Evolutionary conservation across 2,797 vertebrate genomes (phyloP), one percentile per base, ranked within the genome.

Genomic region (Sitta carolinensis): DNA sequence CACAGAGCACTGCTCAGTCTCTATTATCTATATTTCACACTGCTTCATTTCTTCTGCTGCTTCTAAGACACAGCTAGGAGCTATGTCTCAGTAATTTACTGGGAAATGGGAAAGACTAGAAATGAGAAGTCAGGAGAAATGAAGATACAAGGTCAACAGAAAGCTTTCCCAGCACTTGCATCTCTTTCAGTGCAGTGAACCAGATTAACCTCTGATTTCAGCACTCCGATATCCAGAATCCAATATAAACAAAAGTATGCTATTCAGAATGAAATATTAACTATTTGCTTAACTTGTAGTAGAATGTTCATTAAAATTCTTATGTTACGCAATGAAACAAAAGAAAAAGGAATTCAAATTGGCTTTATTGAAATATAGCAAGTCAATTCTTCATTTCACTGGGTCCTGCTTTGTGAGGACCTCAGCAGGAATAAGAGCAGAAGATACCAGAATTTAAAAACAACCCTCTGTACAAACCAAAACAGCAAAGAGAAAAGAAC

Each of bases 91-190:
- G 91, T 88, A 91, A 88, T 93, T 94, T 88, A 66, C 47, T 73
- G 55, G 26, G 38, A 93, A 80, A 79, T 78, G 26, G 45, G 32
- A 55, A 84, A 68, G 62, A 58, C 15, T 66, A 38, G 70, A 72
- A 93, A 84, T 58, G 55, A 91, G 72, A 66, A 96, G 66, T 61
- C 93, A 81, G 62, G 92, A 86, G 59, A 88, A 94, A 69, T 82
- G 51, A 87, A 87, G 86, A 78, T 8, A 72, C 36, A 63, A 88
- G 61, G 72, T 57, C 93, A 82, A 55, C 45, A 62, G n/a, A 87
- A 74, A 88, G 61, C 77, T 90, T 79, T 45, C 34, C 34, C 32
- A 72, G 34, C 66, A 47, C 73, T 90, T 42, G 51, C 48, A 42
- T 61, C 72, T 80, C 68, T 78, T 73, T 47, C 70, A 15, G 25